Evolutionary conservation across 2,113 vertebrate genomes (phyloP), one percentile per base, ranked within the genome.

Genomic region (Pseudopipra pipra): DNA sequence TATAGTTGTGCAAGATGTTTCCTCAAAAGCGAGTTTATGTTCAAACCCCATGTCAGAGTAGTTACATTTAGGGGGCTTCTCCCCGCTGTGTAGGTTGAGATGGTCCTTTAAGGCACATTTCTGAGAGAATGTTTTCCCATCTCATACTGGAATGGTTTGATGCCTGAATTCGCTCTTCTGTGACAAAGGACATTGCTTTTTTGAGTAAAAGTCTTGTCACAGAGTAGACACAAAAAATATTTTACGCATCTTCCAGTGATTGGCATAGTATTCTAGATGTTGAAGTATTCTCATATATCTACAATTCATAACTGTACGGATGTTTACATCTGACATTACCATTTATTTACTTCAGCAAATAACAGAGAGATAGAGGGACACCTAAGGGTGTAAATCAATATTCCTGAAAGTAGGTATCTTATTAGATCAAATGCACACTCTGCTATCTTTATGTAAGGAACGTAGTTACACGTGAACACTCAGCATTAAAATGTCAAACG

Each of bases 211-310:
- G 98, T 99, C 96, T 99, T 99, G 20, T 98, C 98, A 17, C 98
- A 99, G 67, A 99, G 95, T 59, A 99, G 96, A 91, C 98, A 99
- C 98, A 98, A 99, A 94, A 67, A 99, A 99, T 78, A 99, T 97
- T 97, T 99, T 98, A 96, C 98, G 98, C 97, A 98, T 99, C 97
- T 99, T 99, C 94, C 98, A 98, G 92, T 98, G 98, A 97, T 98
- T 99, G 97, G 98, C 98, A 67, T 98, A 99, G 96, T 99, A 99
- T 97, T 99, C 98, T 93, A 99, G 95, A 94, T 99, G 98, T 28
- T 98, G 97, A 95, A 99, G 98, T 66, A 98, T 98, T 7, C 98
- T 98, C 12, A 98, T 97, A 14, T 35, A 19, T 27, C 13, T 80
- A 13, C 7, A 23, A 71, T 83, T 71, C 2, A 0, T 59, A 47